Evolutionary conservation across 2,113 vertebrate species (phyloP), one percentile per base, ranked within the genome.

Genomic region (Megalops atlanticus): DNA sequence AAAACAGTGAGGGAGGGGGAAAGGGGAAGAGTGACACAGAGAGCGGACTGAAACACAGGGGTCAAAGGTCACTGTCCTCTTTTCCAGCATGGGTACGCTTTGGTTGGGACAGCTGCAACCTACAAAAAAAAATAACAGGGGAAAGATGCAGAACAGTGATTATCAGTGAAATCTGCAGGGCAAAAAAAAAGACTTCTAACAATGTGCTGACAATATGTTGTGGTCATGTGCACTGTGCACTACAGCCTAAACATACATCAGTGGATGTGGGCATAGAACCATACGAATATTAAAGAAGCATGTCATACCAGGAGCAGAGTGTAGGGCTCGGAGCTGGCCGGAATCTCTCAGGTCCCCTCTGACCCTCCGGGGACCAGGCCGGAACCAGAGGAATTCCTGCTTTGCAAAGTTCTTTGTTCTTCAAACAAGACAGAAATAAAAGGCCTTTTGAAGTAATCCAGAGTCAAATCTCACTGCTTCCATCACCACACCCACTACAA

Each of bases 361-460:
- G 41, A 31, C 31, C 31, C 45, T 36, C 11, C 6, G 41, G 70
- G 49, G 31, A 33, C 41, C 31, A n/a, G 8, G 11, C 58, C 33
- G 14, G 58, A 64, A 71, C 21, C 39, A 68, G 39, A 68, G 43
- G n/a, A 69, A 77, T 18, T 14, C 38, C 70, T 24, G 33, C 70
- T 64, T 71, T n/a, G 41, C 69, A 52, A 21, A 21, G 39, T 15
- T 54, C 45, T 52, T 49, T 35, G 31, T 73, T 72, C 12, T 54
- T 69, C 70, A 31, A 47, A 52, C 18, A 36, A 36, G 74, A 36
- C 36, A 54, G 33, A 73, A 54, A 70, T 54, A 35, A 73, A 21
- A 74, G 70, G 52, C 77, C 36, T 79, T 64, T 47, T 39, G 39
- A 40, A 78, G 77, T 71, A 35, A 11, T 24, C 43, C 41, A 73